Conservation (phyloP, 2,888 invertebrate species). For the Caenorhabditis doughertyi region DNA sequence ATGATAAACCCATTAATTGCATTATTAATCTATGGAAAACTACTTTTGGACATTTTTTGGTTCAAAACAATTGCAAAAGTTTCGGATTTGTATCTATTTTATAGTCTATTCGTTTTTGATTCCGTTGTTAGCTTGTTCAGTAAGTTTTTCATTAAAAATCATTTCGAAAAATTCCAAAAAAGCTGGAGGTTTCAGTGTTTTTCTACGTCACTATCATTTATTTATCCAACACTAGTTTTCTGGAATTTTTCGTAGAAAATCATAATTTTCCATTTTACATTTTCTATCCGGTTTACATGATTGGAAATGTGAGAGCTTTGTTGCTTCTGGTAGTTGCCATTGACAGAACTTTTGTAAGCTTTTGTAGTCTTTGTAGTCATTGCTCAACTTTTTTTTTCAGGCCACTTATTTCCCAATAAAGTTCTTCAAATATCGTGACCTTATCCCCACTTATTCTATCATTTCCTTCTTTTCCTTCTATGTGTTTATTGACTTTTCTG, state of each 20-base stretch:
- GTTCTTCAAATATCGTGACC: background rate
- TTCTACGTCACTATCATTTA: background rate
- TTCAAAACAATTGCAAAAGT: background rate
- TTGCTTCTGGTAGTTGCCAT: background rate
- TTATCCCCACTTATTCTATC: background rate
- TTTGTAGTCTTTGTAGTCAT: too few species aligned
- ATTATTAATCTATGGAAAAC: too few species aligned
- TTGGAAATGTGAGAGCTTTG: background rate
- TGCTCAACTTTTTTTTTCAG: too few species aligned
- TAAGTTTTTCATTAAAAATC: too few species aligned
- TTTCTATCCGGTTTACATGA: background rate
- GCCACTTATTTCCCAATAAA: background rate
- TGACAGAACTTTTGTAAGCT: conserved; percentile 4
- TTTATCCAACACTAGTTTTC: background rate
- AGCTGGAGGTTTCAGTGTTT: background rate
- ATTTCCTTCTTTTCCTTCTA: background rate
- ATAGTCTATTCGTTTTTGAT: conserved; percentile 2
- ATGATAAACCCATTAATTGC: too few species aligned
- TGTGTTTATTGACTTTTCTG: background rate
- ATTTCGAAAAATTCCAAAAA: background rate
- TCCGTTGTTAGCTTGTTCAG: background rate
- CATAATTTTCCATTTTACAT: conserved; percentile 13
- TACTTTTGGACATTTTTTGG: too few species aligned
- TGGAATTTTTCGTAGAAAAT: background rate
- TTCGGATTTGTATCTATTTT: background rate